Evolutionary conservation across 2,888 invertebrate genomes (phyloP).

Genomic region (Acheta domesticus): DNA sequence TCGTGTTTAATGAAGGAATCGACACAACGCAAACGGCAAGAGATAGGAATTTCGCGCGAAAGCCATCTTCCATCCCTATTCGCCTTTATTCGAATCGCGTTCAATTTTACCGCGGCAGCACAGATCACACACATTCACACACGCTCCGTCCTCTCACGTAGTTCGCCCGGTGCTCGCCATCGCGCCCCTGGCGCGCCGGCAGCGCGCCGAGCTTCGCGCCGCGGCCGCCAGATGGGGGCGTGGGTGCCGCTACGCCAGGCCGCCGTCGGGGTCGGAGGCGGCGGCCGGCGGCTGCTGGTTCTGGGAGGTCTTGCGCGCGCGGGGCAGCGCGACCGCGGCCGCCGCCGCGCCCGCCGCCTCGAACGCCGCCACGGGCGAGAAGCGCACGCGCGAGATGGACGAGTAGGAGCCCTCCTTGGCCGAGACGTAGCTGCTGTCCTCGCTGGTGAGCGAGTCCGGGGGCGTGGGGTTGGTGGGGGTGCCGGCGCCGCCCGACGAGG

Average conservation of each 20-base stretch:
- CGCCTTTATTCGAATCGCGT: too few species aligned
- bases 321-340: conserved; percentile 48
- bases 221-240: not conserved
- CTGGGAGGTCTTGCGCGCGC: not conserved
- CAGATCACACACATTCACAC: not conserved
- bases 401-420: conserved; percentile 70
- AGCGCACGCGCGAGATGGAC: conserved; percentile 62
- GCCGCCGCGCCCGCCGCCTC: conserved; percentile 54
- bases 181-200: not conserved
- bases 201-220: not conserved
- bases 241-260: not conserved
- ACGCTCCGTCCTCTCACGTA: not conserved
- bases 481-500: conserved; percentile 54
- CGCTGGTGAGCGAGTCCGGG: conserved; percentile 79
- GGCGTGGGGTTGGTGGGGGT: conserved; percentile 83
- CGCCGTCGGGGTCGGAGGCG: not conserved
- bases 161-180: not conserved
- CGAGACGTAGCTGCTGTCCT: conserved; percentile 84
- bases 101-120: too few species aligned
- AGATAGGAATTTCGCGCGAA: too few species aligned
- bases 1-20: too few species aligned
- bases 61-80: too few species aligned
- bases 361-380: conserved; percentile 66
- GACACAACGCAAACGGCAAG: too few species aligned
- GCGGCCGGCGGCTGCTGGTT: not conserved